Evolutionary conservation across 2,888 invertebrate species (phyloP).

Genomic region (Caenorhabditis doughertyi): DNA sequence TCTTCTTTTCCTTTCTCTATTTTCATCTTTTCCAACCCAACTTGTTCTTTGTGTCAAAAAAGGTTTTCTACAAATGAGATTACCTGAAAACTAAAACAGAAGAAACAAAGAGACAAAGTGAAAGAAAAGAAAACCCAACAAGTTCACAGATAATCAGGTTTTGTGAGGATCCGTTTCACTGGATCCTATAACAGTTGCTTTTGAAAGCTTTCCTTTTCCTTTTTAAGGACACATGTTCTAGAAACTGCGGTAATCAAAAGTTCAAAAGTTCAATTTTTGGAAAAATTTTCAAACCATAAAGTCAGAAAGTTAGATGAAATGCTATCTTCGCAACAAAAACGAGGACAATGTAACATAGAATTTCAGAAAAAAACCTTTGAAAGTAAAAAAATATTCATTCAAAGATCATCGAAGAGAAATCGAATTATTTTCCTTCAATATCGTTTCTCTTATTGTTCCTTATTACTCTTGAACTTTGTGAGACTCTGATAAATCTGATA

Average conservation of each 20-base stretch:
- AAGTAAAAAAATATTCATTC: no score
- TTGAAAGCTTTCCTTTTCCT: slow-evolving; percentile 33
- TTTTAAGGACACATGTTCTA: slow-evolving; percentile 8
- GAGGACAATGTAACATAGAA: no score
- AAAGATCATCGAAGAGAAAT: no score
- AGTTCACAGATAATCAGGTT: slow-evolving; percentile 44
- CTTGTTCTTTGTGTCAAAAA: slow-evolving; percentile 33
- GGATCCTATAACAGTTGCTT: neutral
- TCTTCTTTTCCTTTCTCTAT: slow-evolving; percentile 16
- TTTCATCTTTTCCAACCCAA: neutral
- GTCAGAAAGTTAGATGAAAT: no score
- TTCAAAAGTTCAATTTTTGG: slow-evolving; percentile 13
- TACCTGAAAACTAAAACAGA: slow-evolving; percentile 44
- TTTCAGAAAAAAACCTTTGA: no score
- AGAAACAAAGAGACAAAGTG: neutral
- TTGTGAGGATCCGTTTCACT: slow-evolving; percentile 34
- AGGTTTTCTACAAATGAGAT: slow-evolving; percentile 25
- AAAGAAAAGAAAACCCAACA: slow-evolving; percentile 14
- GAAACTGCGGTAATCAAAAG: neutral
- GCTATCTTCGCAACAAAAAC: no score
- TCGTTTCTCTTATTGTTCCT: no score
- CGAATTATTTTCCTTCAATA: no score
- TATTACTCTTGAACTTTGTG: no score
- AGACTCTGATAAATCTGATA: no score
- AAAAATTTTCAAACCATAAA: no score